Base-by-base conservation (phyloP, 1,140 invertebrate species). In the Panagrolaimus sp. region DNA sequence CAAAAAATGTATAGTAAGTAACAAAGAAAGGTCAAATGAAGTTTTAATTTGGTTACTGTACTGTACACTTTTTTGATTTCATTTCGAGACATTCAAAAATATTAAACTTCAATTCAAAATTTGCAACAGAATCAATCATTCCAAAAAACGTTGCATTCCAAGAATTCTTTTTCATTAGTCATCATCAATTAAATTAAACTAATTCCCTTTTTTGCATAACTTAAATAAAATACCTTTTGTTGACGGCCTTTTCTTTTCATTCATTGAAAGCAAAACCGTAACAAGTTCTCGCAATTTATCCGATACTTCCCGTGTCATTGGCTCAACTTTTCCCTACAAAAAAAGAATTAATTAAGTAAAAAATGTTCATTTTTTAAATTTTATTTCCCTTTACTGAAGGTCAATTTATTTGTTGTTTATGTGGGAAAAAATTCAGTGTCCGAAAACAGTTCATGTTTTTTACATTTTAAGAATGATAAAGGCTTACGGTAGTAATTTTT, bases 401-500 rank as follows among this genome's bases (percentile, higher is more conserved):
- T 67, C 11, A 57, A 63, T 27, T 68, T 47, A 51, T 71, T 68
- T 23, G 70, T 61, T 42, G 62, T 63, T 14, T 68, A 68, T 16
- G 72, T 61, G 27, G 44, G 68, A 68, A 64, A 1, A 63, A 72
- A 68, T 20, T 44, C 25, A 14, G 1, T 62, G 31, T 67, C 38
- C 7, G 45, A 13, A n/a, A 25, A 4, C 8, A 61, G 25, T 9
- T 7, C 5, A 7, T 5, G 63, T 27, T 31, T 11, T 11, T 7
- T 43, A 44, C 8, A 9, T 45, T 23, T 45, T 20, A 42, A 38
- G 5, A 61, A 63, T 31, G 16, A 31, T 4, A 61, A 25, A 11
- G 9, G 16, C 43, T 61, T 67, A 73, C 72, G 16, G 65, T 66
- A 13, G 72, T 64, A 44, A 73, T 73, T 67, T 62, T 73, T 43